Base-by-base conservation (phyloP, 2,888 invertebrate species). In the Chrysodeixis includens region DNA sequence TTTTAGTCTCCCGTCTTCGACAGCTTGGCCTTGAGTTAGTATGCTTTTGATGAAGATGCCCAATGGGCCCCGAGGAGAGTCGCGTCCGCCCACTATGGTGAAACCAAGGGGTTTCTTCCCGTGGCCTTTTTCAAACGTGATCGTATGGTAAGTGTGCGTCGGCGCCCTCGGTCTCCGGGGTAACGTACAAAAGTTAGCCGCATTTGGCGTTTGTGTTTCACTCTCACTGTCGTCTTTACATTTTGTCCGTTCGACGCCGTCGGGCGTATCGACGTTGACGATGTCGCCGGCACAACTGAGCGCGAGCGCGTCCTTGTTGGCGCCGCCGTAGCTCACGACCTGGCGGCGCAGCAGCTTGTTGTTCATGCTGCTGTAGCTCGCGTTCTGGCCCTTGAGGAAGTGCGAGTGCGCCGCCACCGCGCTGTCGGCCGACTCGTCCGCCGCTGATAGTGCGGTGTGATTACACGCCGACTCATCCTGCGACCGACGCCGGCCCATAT, bases 1-100 rank as follows among this genome's bases (percentile, higher is more conserved):
- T 94, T 96, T 96, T 69, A 98, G 95, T 92, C 97, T 96, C 51
- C 98, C 98, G 90, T 98, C 97, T 83, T 98, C 98, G 60, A 97
- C 96, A 49, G 98, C 98, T 88, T 98, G 97, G 51, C 98, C 98
- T 87, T 96, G 96, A 54, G 97, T 96, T 82, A 98, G 96, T 78
- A 98, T 97, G 85, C 97, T 97, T 90, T 98, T 97, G 78, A 98
- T 97, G 90, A 97, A 98, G 87, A 98, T 98, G 53, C 98, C 98
- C 86, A 98, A 96, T 71, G 97, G 97, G 65, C 98, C 98, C 87
- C 97, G 96, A 1, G 98, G 97, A 40, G 98, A 98, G 88, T 98
- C 98, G 66, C 97, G 96, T 55, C 98, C 98, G 51, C 98, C 98
- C 2, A 98, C 98, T 79, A 98, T 98, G 12, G 98, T 98, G 88